These are phyloP conservation scores for Chiroxiphia lanceolata DNA, from an alignment of 2,797 vertebrate species.

Conservation along the genomic window DNA sequence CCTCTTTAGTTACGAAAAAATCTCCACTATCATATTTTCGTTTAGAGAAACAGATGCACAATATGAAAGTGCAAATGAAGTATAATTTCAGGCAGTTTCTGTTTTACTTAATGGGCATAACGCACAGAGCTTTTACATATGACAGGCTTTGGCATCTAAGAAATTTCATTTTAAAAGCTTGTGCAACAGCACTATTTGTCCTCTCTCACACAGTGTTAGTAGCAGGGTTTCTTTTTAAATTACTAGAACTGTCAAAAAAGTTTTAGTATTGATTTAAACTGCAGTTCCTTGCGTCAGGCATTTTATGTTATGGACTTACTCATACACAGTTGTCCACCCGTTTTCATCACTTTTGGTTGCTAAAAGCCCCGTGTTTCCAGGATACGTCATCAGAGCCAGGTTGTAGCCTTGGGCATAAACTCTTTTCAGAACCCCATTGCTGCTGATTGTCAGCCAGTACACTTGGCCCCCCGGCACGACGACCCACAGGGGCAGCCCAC, in stretches of 20 bases:
- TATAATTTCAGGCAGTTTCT: background rate
- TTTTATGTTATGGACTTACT: constrained; percentile 79
- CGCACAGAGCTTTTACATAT: background rate
- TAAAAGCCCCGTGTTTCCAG: constrained; percentile 91
- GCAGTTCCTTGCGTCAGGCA: background rate
- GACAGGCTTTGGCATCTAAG: background rate
- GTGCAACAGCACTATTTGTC: background rate
- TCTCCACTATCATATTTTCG: background rate
- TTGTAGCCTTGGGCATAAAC: constrained; percentile 95
- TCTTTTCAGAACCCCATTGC: constrained; percentile 92
- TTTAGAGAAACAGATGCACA: background rate
- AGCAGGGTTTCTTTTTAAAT: background rate
- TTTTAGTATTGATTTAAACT: background rate
- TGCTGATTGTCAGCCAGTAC: constrained; percentile 94
- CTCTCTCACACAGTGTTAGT: background rate
- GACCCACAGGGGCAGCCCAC: constrained; percentile 91
- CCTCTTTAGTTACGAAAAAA: background rate
- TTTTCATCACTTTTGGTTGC: constrained; percentile 96
- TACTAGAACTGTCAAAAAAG: background rate
- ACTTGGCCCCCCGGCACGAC: constrained; percentile 91
- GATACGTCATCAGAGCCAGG: constrained; percentile 92
- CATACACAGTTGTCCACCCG: constrained; percentile 96
- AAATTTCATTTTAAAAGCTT: background rate
- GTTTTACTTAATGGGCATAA: background rate
- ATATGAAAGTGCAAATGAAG: background rate